Evolutionary conservation across 2,797 vertebrate species (phyloP).

Genomic region (Threskiornis aethiopicus): DNA sequence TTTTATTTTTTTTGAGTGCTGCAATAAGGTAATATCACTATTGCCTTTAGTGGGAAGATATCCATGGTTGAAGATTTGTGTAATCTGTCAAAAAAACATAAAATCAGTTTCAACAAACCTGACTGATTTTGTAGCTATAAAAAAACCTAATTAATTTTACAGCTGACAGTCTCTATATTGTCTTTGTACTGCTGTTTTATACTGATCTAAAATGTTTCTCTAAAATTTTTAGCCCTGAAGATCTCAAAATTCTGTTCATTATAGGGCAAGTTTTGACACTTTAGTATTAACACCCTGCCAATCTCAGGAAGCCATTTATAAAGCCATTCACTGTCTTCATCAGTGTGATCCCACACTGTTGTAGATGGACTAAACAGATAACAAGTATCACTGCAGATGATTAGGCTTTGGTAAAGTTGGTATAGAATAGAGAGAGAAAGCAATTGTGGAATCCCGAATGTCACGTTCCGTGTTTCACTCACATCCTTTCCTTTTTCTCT

Average conservation of each 20-base stretch:
- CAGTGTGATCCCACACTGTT: not conserved
- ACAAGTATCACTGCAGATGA: not conserved
- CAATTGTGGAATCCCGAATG: not conserved
- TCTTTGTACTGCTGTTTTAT: not conserved
- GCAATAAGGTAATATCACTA: not conserved
- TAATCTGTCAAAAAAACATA: not conserved
- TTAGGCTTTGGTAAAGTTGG: not conserved
- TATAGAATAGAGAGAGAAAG: not conserved
- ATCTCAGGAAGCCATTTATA: not conserved
- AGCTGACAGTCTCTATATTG: not conserved
- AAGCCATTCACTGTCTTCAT: not conserved
- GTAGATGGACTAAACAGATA: not conserved
- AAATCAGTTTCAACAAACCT: not conserved
- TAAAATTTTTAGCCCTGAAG: not conserved
- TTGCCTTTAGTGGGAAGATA: not conserved
- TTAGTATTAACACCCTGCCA: not conserved
- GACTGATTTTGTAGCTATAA: not conserved
- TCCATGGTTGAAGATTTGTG: not conserved
- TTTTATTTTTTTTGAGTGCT: not conserved
- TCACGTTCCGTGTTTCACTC: not conserved
- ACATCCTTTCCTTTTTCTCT: not conserved
- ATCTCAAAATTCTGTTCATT: not conserved
- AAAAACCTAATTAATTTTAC: not conserved
- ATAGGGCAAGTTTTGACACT: not conserved
- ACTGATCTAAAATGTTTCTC: not conserved